Evolutionary conservation across 1,140 invertebrate genomes (phyloP).

Genomic region (Physella acuta): DNA sequence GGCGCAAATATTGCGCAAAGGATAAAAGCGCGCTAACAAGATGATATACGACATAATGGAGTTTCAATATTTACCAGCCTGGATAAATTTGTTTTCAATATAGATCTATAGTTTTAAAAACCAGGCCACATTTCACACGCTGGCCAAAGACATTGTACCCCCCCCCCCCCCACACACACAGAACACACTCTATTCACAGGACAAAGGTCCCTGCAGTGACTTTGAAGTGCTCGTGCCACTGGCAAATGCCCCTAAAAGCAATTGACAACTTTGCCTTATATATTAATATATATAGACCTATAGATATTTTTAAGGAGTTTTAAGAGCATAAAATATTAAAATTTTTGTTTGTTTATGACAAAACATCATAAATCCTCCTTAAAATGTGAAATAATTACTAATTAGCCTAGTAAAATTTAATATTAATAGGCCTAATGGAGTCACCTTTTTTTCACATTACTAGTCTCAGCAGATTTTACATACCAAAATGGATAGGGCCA

Average conservation of each 20-base stretch:
- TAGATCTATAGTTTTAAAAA: background rate
- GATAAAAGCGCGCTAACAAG: background rate
- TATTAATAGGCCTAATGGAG: too few species aligned
- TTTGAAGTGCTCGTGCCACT: background rate
- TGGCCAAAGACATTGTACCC: background rate
- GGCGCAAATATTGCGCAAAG: background rate
- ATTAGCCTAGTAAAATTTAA: too few species aligned
- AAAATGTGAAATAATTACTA: too few species aligned
- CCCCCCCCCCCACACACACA: background rate
- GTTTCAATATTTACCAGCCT: background rate
- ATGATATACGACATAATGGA: background rate
- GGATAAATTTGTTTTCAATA: background rate
- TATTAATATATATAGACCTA: too few species aligned
- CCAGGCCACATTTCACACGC: background rate
- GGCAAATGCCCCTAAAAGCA: background rate
- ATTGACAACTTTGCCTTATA: background rate
- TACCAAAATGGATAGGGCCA: too few species aligned
- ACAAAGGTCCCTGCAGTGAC: background rate
- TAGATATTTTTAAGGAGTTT: too few species aligned
- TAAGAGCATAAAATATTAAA: too few species aligned
- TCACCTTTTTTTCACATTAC: too few species aligned
- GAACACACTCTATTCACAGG: background rate
- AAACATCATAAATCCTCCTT: too few species aligned
- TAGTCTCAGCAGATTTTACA: too few species aligned
- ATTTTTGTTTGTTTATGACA: too few species aligned